phyloP scores from a whole-genome alignment of 2,113 vertebrate species.

The Callochromis pleurospilus region DNA sequence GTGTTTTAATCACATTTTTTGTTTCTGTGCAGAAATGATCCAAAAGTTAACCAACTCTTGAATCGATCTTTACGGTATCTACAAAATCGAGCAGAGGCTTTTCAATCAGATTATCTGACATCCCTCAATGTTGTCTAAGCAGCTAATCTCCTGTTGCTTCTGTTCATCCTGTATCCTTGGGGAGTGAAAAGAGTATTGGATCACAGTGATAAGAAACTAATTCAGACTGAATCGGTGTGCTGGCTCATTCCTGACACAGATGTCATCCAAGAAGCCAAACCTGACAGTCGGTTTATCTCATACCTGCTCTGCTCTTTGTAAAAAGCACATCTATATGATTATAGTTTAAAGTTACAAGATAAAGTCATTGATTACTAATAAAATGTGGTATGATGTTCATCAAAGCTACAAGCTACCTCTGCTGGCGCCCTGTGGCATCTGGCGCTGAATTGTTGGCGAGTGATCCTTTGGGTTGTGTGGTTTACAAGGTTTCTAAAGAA shows the following conservation, averaged over 20 bases:
- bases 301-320: neutral
- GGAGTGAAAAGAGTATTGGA: neutral
- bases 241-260: neutral
- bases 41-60: neutral
- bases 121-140: neutral
- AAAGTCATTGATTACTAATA: neutral
- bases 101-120: neutral
- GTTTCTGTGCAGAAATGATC: neutral
- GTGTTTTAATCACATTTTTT: neutral
- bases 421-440: neutral
- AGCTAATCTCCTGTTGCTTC: slow-evolving; percentile 1
- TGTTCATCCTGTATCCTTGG: neutral
- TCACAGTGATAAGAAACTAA: slow-evolving; percentile 16
- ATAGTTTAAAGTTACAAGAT: neutral
- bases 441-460: neutral
- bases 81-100: neutral
- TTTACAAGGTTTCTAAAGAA: neutral
- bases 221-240: neutral
- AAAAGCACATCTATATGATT: neutral
- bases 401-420: neutral
- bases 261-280: neutral
- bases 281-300: neutral
- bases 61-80: neutral
- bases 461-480: neutral
- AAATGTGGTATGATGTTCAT: neutral